phyloP scores from a whole-genome alignment of 2,113 vertebrate genomes.

The Sakesphorus luctuosus region DNA sequence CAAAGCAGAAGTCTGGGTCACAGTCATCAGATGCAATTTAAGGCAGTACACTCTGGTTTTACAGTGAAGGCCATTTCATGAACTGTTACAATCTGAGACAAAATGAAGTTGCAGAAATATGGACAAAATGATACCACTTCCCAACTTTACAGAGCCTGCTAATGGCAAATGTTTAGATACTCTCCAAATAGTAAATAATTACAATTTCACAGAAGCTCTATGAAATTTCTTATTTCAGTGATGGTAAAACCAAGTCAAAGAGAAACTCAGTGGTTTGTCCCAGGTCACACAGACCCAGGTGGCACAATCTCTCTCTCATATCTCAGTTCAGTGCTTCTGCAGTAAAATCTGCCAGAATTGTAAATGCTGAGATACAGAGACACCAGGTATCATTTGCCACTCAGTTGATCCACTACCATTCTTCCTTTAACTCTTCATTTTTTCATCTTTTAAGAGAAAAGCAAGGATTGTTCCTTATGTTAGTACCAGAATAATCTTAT shows the following conservation, averaged over 20 bases:
- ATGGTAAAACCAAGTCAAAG: not conserved
- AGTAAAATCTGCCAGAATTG: not conserved
- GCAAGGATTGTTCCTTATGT: not conserved
- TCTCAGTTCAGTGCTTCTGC: not conserved
- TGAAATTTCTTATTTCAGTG: not conserved
- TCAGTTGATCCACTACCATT: not conserved
- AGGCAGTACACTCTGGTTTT: not conserved
- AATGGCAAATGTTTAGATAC: not conserved
- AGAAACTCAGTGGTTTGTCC: not conserved
- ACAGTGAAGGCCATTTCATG: not conserved
- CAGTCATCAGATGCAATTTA: not conserved
- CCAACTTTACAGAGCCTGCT: not conserved
- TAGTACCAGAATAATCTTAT: not conserved
- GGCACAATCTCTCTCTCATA: not conserved
- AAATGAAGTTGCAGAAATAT: not conserved
- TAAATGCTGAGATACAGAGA: not conserved
- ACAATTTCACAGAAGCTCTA: not conserved
- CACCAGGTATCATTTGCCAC: not conserved
- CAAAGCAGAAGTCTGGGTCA: not conserved
- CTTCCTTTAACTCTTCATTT: not conserved
- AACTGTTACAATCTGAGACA: not conserved
- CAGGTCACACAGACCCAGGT: not conserved
- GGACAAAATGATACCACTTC: not conserved
- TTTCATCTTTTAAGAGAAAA: not conserved
- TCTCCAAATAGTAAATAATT: not conserved